phyloP scores from a whole-genome alignment of 2,797 vertebrate genomes.

The Melanotaenia trifasciata region DNA sequence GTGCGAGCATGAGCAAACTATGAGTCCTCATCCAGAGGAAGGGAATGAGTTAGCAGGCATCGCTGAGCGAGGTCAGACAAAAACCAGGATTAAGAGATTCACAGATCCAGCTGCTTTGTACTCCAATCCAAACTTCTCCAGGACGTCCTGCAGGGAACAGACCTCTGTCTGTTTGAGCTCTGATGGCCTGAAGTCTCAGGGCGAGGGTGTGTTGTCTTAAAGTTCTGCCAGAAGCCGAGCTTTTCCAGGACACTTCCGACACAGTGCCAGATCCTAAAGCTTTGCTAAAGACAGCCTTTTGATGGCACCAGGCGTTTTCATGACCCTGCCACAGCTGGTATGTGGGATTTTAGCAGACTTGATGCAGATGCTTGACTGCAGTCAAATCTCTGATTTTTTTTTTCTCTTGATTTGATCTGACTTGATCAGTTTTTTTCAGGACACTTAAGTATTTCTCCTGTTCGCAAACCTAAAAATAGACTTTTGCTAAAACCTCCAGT shows the following conservation, averaged over 20 bases:
- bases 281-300: not conserved
- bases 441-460: not conserved
- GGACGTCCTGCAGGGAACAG: not conserved
- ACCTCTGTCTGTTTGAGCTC: not conserved
- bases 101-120: not conserved
- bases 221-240: not conserved
- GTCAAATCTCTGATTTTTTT: not conserved
- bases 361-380: not conserved
- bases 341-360: not conserved
- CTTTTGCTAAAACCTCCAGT: not conserved
- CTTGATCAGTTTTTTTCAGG: not conserved
- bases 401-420: not conserved
- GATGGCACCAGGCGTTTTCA: not conserved
- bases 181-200: not conserved
- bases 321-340: not conserved
- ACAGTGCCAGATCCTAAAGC: not conserved
- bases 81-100: constrained; percentile 1
- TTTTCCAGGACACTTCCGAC: not conserved
- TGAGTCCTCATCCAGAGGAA: constrained; percentile 10
- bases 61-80: not conserved
- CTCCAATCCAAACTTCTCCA: constrained; percentile 4
- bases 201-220: not conserved
- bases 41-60: not conserved
- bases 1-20: not conserved
- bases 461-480: not conserved